A percentile compares a stretch with the other conserved stretches of the same genome.
These are phyloP conservation scores for Acanthaster planci DNA, from an alignment of 35 echinoderm and acorn worm genomes.

Conservation along the genomic window DNA sequence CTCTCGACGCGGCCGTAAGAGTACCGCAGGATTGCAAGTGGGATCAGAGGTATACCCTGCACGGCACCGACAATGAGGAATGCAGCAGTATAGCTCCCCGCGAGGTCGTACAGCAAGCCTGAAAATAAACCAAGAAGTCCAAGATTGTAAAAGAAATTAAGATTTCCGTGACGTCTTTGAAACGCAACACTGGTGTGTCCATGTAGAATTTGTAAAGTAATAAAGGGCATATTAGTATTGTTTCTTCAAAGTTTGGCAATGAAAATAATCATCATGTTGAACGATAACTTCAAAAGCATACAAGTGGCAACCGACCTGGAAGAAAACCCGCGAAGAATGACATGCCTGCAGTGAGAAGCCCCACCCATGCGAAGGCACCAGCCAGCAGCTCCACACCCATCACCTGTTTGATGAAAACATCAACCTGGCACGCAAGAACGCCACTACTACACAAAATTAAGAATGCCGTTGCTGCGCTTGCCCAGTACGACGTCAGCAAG, in stretches of 20 bases:
- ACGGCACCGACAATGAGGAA: not conserved
- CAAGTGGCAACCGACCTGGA: not conserved
- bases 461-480: not conserved
- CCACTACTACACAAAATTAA: not conserved
- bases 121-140: not conserved
- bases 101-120: not conserved
- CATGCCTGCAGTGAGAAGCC: not conserved
- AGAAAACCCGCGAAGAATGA: not conserved
- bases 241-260: no score
- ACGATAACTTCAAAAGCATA: no score
- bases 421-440: not conserved
- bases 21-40: no score
- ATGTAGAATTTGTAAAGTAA: no score
- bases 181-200: not conserved
- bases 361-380: not conserved
- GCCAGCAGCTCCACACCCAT: not conserved
- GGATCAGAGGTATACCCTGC: not conserved
- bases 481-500: not conserved
- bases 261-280: not conserved
- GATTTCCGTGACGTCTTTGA: not conserved
- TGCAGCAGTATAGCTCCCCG: not conserved
- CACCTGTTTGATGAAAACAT: not conserved
- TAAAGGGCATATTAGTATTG: no score
- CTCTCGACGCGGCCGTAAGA: no score
- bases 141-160: not conserved